These are phyloP conservation scores for Tamias sibiricus DNA, from an alignment of 2,113 vertebrate species.

Conservation along the genomic window DNA sequence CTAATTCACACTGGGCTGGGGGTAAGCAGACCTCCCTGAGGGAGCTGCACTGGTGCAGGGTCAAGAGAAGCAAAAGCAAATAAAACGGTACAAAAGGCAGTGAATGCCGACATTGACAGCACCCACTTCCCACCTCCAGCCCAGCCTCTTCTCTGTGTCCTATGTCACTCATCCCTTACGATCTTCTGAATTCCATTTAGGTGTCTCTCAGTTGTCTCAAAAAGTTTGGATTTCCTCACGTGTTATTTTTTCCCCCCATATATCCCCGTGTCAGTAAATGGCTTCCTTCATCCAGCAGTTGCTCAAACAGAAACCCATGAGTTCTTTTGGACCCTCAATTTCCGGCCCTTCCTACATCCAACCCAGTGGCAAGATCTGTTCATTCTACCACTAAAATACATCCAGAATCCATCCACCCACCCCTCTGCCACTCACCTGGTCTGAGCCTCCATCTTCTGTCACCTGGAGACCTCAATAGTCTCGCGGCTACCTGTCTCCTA, in stretches of 20 bases:
- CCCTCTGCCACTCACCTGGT: neutral
- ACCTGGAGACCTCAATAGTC: neutral
- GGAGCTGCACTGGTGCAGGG: neutral
- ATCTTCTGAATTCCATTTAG: neutral
- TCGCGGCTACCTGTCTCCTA: neutral
- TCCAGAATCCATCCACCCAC: neutral
- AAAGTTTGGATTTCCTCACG: constrained; percentile 7
- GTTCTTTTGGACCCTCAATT: neutral
- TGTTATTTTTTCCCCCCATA: neutral
- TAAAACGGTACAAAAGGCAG: neutral
- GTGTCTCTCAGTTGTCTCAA: neutral
- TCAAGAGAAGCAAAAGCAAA: constrained; percentile 26
- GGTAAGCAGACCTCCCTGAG: neutral
- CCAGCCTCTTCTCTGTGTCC: neutral
- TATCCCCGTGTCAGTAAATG: neutral
- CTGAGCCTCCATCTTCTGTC: neutral
- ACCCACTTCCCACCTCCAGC: no score
- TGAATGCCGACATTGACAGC: neutral
- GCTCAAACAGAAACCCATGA: neutral
- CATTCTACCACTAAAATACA: neutral
- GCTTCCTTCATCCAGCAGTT: neutral
- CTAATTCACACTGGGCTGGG: neutral
- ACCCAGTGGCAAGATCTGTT: neutral
- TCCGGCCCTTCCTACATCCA: neutral
- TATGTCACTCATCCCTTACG: neutral